Evolutionary conservation across 1,140 invertebrate genomes (phyloP).

Genomic region (Galendromus occidentalis): DNA sequence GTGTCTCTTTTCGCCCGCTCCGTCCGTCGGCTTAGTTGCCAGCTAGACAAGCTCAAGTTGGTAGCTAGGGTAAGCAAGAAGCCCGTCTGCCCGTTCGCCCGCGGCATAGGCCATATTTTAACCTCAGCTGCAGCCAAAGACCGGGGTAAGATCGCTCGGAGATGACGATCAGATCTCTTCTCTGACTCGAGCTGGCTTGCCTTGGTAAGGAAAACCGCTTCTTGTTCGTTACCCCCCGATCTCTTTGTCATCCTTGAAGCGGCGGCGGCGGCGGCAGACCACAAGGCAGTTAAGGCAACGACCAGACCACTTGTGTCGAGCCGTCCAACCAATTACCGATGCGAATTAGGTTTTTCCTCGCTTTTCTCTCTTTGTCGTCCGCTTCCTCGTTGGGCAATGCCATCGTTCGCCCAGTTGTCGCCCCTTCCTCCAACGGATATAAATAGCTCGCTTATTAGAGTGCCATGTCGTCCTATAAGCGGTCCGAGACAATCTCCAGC

Average conservation of each 20-base stretch:
- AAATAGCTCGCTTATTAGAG: no score
- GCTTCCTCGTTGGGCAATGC: no score
- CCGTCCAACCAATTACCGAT: not conserved
- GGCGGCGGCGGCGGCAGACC: not conserved
- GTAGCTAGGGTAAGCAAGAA: no score
- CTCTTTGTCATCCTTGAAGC: not conserved
- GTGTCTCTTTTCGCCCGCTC: no score
- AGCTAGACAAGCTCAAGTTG: no score
- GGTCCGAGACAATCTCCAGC: no score
- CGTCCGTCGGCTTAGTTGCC: no score
- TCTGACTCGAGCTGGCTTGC: not conserved
- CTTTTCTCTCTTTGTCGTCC: not conserved
- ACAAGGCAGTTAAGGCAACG: not conserved
- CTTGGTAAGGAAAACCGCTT: not conserved
- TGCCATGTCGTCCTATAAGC: no score
- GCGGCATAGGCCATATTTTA: constrained; percentile 8
- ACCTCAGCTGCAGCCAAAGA: constrained; percentile 2
- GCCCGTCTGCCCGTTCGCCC: not conserved
- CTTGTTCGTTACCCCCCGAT: not conserved
- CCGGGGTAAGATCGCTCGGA: not conserved
- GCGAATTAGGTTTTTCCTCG: not conserved
- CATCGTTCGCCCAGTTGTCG: no score
- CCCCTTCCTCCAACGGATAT: no score
- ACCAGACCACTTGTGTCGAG: not conserved
- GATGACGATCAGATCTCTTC: not conserved